Conservation (phyloP, 2,888 invertebrate species). For the Bhutanitis thaidina region DNA sequence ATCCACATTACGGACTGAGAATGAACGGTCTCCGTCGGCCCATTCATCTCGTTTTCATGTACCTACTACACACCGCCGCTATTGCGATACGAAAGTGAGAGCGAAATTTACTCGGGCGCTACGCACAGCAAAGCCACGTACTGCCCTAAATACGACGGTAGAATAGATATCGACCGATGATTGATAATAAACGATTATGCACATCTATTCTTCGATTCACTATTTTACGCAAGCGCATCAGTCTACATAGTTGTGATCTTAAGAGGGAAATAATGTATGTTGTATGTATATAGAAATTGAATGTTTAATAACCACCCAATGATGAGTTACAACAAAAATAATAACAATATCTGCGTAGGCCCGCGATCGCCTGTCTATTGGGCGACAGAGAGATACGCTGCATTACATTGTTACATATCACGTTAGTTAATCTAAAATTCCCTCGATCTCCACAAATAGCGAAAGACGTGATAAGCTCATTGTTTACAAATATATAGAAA, state of each 20-base stretch:
- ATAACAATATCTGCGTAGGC: too few species aligned
- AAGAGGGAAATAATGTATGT: too few species aligned
- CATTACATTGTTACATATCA: too few species aligned
- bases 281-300: too few species aligned
- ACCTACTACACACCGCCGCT: conserved; percentile 56
- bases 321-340: too few species aligned
- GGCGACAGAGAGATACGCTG: too few species aligned
- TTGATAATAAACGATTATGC: conserved; percentile 30
- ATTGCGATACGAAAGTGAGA: conserved; percentile 77
- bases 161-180: conserved; percentile 53
- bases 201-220: conserved; percentile 16
- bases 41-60: conserved; percentile 79
- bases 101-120: conserved; percentile 72
- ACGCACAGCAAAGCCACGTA: conserved; percentile 51
- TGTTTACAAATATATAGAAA: conserved; percentile 23
- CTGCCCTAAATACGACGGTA: conserved; percentile 58
- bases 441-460: too few species aligned
- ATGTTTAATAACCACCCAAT: too few species aligned
- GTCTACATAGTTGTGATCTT: too few species aligned
- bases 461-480: conserved; percentile 1
- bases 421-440: too few species aligned
- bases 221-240: too few species aligned
- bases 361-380: too few species aligned
- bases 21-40: conserved; percentile 70
- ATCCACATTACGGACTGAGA: conserved; percentile 70